These are phyloP conservation scores for Littorina saxatilis DNA, from an alignment of 1,140 invertebrate genomes.

Conservation along the genomic window DNA sequence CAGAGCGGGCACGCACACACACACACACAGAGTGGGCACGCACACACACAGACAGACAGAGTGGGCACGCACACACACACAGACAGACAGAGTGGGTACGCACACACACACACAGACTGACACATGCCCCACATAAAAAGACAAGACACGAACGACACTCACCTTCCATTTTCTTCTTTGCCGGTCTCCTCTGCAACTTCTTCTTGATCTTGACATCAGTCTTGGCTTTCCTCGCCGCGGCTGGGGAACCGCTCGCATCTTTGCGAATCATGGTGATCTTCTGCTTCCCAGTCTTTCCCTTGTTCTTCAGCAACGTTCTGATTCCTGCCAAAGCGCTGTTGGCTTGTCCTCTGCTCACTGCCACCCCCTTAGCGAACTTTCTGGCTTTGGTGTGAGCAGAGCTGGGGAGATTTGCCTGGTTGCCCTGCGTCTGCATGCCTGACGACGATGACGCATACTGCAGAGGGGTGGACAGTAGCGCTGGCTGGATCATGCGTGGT, in stretches of 20 bases:
- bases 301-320: neutral
- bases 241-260: neutral
- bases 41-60: neutral
- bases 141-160: neutral
- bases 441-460: neutral
- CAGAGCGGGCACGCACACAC: neutral
- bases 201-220: neutral
- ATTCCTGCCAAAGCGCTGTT: neutral
- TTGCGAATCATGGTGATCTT: neutral
- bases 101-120: neutral
- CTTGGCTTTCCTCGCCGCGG: neutral
- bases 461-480: neutral
- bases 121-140: neutral
- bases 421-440: neutral
- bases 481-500: neutral
- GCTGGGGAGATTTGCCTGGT: neutral
- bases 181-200: neutral
- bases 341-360: neutral
- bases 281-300: neutral
- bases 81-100: neutral
- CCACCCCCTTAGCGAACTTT: neutral
- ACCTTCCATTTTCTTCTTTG: conserved; percentile 7
- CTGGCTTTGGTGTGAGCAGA: neutral
- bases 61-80: neutral
- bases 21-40: no score